Conservation (phyloP, 1,140 invertebrate genomes). For the Hormaphis cornu region DNA sequence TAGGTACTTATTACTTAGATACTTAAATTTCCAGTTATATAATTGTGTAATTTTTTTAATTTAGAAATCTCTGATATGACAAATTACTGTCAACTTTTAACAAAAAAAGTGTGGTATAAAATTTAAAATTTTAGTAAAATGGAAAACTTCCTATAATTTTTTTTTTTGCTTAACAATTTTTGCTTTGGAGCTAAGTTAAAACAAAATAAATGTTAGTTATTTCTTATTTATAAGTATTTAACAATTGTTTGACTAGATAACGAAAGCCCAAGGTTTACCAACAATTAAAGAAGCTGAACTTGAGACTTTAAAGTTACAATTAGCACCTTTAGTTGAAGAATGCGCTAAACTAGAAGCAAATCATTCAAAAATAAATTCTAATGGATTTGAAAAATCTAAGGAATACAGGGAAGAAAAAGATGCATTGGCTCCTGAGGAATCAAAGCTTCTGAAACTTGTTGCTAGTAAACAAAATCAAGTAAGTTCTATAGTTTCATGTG, state of each 20-base stretch:
- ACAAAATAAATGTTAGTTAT: neutral
- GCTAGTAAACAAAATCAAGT: constrained; percentile 15
- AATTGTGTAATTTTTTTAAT: too few relatives aligned
- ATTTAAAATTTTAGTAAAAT: too few relatives aligned
- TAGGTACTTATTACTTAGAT: too few relatives aligned
- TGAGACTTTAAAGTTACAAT: neutral
- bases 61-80: too few relatives aligned
- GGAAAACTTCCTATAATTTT: too few relatives aligned
- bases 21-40: too few relatives aligned
- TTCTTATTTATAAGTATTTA: neutral
- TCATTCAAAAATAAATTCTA: constrained; percentile 27
- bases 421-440: neutral
- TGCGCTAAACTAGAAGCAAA: neutral
- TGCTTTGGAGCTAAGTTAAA: neutral
- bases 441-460: neutral
- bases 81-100: too few relatives aligned
- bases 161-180: neutral
- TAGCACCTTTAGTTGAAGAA: neutral
- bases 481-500: neutral
- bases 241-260: neutral
- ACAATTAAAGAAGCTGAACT: constrained; percentile 19
- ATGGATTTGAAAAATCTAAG: constrained; percentile 26
- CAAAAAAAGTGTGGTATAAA: too few relatives aligned
- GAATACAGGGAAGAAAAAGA: constrained; percentile 22
- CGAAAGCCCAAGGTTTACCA: constrained; percentile 3